These are phyloP conservation scores for Anhinga anhinga DNA, from an alignment of 2,113 vertebrate genomes.

Conservation along the genomic window DNA sequence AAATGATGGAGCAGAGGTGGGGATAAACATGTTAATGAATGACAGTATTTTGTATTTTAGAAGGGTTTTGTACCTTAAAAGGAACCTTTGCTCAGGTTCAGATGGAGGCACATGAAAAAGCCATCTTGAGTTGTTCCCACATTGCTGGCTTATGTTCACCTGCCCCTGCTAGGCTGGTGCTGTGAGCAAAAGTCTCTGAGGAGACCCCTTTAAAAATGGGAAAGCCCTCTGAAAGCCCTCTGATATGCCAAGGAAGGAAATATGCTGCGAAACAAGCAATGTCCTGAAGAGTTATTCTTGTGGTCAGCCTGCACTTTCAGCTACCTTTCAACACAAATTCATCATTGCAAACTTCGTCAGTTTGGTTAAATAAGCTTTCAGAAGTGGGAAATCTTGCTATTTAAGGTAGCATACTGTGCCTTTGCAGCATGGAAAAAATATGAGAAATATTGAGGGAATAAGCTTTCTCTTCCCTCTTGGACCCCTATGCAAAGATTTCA, in stretches of 20 bases:
- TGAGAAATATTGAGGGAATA: not conserved
- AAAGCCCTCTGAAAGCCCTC: not conserved
- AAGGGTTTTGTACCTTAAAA: not conserved
- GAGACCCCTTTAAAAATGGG: not conserved
- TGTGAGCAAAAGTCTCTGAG: not conserved
- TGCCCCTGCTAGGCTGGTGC: not conserved
- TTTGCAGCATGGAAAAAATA: not conserved
- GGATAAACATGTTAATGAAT: not conserved
- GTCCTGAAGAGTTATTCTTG: not conserved
- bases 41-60: not conserved
- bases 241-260: not conserved
- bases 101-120: not conserved
- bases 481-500: slow-evolving; percentile 7
- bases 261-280: not conserved
- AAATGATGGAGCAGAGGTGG: not conserved
- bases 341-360: not conserved
- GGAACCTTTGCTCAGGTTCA: not conserved
- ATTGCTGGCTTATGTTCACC: not conserved
- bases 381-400: not conserved
- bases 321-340: not conserved
- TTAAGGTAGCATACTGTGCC: not conserved
- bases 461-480: not conserved
- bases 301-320: not conserved
- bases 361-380: not conserved
- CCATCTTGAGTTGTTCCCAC: not conserved